Evolutionary conservation across 2,888 invertebrate genomes (phyloP).

Genomic region (Schizotus pectinicornis): DNA sequence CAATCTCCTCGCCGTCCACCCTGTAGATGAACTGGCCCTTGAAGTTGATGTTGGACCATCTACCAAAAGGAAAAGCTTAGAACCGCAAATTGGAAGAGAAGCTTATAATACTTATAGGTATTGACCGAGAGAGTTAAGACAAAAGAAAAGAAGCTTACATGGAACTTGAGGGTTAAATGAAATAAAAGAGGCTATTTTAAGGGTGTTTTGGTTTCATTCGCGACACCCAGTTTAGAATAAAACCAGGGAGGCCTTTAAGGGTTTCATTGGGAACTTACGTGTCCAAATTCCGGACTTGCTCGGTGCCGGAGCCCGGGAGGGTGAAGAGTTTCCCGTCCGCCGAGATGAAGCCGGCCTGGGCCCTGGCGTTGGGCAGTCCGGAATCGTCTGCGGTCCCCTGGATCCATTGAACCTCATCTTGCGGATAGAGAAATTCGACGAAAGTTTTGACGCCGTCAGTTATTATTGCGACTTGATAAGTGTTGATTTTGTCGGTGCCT

Average conservation of each 20-base stretch:
- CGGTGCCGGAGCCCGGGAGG: conserved; percentile 90
- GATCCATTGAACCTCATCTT: conserved; percentile 91
- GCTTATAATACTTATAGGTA: no score
- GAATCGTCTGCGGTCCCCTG: conserved; percentile 78
- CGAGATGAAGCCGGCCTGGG: conserved; percentile 90
- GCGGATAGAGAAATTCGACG: conserved; percentile 86
- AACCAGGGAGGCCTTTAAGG: no score
- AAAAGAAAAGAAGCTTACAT: no score
- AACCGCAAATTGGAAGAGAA: no score
- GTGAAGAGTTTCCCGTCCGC: conserved; percentile 79
- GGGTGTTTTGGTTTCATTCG: no score
- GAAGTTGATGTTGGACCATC: conserved; percentile 84
- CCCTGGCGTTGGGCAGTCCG: conserved; percentile 86
- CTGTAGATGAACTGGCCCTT: conserved; percentile 89
- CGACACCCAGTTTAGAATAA: no score
- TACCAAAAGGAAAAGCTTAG: conserved; percentile 57
- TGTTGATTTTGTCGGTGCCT: conserved; percentile 77
- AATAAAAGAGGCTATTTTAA: no score
- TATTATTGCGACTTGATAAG: conserved; percentile 81
- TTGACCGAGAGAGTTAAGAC: no score
- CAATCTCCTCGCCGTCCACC: conserved; percentile 76
- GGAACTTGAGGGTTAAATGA: no score
- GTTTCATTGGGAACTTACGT: no score
- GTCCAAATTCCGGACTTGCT: conserved; percentile 80
- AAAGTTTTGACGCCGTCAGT: conserved; percentile 82